Evolutionary conservation across 92 coral and sea anemone species (phyloP).

Genomic region (Bergia puertoricense): DNA sequence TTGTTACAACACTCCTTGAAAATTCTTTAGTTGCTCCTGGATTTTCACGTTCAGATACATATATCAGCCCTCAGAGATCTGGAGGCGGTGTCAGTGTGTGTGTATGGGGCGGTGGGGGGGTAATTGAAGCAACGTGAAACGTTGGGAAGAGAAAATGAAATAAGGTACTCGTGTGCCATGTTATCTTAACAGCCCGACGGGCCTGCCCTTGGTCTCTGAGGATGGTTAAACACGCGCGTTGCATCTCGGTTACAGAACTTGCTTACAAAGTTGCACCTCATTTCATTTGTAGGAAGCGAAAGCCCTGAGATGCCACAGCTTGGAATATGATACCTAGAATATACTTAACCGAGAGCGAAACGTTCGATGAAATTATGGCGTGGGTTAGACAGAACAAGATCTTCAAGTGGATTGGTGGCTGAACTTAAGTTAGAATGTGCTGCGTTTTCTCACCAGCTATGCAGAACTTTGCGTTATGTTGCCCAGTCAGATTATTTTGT

Average conservation of each 20-base stretch:
- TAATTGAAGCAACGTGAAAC: no score
- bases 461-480: neutral
- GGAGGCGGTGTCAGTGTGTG: no score
- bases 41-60: no score
- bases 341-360: neutral
- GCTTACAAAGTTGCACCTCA: neutral
- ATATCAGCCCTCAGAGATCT: no score
- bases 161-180: no score
- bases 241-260: neutral
- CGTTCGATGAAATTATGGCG: neutral
- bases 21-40: no score
- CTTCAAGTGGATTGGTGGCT: neutral
- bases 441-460: no score
- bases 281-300: constrained; percentile 38
- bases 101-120: no score
- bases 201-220: no score
- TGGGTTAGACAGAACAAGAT: neutral
- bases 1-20: no score
- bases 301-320: constrained; percentile 27
- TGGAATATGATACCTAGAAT: neutral
- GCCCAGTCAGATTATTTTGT: neutral
- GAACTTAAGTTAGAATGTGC: neutral
- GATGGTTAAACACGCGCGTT: no score
- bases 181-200: neutral
- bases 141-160: no score